These are phyloP conservation scores for Gnathonemus echidnorhynchus DNA, from an alignment of 2,113 vertebrate species.

Conservation along the genomic window DNA sequence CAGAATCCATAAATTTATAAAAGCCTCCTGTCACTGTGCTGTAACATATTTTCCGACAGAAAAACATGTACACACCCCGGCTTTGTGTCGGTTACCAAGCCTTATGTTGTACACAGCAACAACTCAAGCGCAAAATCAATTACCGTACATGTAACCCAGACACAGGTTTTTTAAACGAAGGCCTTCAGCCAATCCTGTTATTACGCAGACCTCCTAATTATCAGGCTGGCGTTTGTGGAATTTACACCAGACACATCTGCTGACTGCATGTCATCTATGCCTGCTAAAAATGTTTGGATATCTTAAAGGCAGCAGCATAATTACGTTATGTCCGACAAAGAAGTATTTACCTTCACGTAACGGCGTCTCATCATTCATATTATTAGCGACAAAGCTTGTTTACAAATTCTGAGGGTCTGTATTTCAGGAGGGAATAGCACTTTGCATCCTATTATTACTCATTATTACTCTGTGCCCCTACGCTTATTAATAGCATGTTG, in stretches of 20 bases:
- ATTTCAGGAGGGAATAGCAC: background rate
- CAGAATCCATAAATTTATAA: background rate
- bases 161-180: background rate
- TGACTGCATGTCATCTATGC: background rate
- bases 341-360: background rate
- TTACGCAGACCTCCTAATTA: background rate
- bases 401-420: background rate
- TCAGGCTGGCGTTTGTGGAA: background rate
- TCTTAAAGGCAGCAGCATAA: background rate
- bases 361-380: background rate
- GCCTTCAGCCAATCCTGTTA: background rate
- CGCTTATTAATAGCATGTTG: background rate
- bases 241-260: background rate
- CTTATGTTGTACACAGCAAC: conserved; percentile 27
- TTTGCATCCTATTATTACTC: background rate
- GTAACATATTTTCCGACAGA: background rate
- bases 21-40: background rate
- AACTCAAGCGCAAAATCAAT: conserved; percentile 37
- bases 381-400: background rate
- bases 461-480: background rate
- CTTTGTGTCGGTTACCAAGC: conserved; percentile 11
- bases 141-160: conserved; percentile 33
- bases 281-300: background rate
- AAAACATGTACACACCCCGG: background rate
- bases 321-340: background rate